Conservation (phyloP, 1,140 invertebrate genomes). For the Temnothorax nylanderi region DNA sequence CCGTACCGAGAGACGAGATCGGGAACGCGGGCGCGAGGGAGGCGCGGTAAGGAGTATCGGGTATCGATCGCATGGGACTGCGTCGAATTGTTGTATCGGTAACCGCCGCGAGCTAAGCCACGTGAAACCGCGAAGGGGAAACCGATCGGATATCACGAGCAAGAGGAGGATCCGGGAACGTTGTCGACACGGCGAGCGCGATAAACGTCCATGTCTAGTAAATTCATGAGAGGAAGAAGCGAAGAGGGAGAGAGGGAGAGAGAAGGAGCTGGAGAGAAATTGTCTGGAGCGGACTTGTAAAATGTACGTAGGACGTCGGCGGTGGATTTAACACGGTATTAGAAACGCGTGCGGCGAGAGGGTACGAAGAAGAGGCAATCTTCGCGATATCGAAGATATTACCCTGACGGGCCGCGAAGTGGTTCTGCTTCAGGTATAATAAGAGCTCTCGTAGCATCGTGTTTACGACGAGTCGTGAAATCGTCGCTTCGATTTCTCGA, state of each 20-base stretch:
- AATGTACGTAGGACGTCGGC: background rate
- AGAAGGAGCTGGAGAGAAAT: conserved; percentile 25
- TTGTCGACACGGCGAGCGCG: background rate
- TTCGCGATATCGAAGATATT: conserved; percentile 26
- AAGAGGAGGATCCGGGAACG: background rate
- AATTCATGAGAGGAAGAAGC: background rate
- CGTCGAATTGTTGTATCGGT: conserved; percentile 28
- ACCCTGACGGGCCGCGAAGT: background rate
- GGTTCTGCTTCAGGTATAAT: conserved; percentile 21
- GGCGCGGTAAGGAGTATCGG: conserved; percentile 25
- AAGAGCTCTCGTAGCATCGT: background rate
- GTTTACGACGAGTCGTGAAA: conserved; percentile 35
- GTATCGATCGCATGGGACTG: conserved; percentile 15
- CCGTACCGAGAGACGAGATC: background rate
- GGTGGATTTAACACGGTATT: conserved; percentile 2
- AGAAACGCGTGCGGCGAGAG: background rate
- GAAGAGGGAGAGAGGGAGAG: background rate
- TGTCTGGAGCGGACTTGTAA: conserved; percentile 21
- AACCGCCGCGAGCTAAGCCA: background rate
- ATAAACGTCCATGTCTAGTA: background rate
- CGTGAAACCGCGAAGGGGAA: background rate
- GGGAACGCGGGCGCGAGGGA: conserved; percentile 1
- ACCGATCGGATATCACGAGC: background rate
- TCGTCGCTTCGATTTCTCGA: background rate
- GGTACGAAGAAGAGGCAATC: background rate